Conservation (phyloP, 2,113 vertebrate genomes). For the Callipepla squamata region DNA sequence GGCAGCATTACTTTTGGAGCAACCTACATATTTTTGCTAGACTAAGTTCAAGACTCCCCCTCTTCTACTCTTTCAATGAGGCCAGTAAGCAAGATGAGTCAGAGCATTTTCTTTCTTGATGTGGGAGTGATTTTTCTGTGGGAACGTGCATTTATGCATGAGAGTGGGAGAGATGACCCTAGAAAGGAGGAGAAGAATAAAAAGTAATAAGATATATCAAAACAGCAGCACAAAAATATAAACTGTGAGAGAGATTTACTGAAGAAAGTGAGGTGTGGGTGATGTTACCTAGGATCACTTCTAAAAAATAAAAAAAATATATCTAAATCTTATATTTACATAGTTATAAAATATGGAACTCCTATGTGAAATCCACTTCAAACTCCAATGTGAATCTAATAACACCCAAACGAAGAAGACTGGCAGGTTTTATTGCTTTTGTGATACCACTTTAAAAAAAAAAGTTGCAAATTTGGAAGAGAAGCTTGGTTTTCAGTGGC, state of each 20-base stretch:
- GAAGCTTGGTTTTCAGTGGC: too few relatives aligned
- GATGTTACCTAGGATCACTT: neutral
- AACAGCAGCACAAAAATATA: neutral
- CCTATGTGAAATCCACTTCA: too few relatives aligned
- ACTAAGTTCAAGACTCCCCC: neutral
- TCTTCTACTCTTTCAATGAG: neutral
- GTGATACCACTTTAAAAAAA: rapidly evolving
- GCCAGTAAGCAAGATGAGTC: constrained; percentile 24
- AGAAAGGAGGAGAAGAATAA: neutral
- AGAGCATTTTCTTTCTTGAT: constrained; percentile 14
- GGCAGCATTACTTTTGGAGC: too few relatives aligned
- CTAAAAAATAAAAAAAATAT: neutral
- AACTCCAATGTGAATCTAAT: neutral
- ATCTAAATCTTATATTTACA: neutral
- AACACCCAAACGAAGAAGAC: neutral
- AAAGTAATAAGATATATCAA: neutral
- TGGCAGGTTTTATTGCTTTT: neutral
- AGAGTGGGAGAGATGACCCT: constrained; percentile 16
- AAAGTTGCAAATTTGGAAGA: too few relatives aligned
- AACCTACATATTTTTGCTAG: neutral
- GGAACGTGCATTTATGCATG: neutral
- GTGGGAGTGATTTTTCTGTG: neutral
- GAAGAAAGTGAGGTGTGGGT: neutral
- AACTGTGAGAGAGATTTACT: neutral
- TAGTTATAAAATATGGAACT: too few relatives aligned